Conservation (phyloP, 2,797 vertebrate species). For the Ptychadena robeensis region DNA sequence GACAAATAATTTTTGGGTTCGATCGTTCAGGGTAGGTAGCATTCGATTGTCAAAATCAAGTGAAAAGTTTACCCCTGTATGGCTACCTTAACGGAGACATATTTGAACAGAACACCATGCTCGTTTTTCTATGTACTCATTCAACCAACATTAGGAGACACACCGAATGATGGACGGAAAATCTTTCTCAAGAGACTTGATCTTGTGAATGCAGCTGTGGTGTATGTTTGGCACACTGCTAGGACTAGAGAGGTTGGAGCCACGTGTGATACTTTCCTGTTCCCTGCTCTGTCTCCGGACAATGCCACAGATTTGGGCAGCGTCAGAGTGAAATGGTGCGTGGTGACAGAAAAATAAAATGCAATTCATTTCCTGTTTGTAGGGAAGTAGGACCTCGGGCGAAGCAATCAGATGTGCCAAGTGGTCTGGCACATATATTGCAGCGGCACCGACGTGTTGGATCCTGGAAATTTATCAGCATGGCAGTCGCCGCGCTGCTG, state of each 20-base stretch:
- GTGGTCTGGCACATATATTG: constrained; percentile 54
- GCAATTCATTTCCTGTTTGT: constrained; percentile 44
- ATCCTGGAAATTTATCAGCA: constrained; percentile 48
- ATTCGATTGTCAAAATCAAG: too few relatives aligned
- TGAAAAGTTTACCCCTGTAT: too few relatives aligned
- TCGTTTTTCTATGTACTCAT: too few relatives aligned
- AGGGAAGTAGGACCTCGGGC: constrained; percentile 36
- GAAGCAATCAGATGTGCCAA: constrained; percentile 36
- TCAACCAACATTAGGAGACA: not conserved
- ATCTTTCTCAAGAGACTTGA: not conserved
- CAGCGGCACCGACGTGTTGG: constrained; percentile 19
- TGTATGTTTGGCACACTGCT: not conserved
- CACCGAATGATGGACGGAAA: not conserved
- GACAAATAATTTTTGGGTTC: too few relatives aligned
- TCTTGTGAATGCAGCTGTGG: not conserved
- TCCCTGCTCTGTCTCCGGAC: constrained; percentile 40
- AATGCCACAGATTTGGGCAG: constrained; percentile 41
- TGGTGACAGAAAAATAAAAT: constrained; percentile 55
- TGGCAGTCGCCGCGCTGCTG: constrained; percentile 14
- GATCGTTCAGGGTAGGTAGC: too few relatives aligned
- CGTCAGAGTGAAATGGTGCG: constrained; percentile 40
- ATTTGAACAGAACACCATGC: not conserved
- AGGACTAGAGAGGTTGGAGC: not conserved
- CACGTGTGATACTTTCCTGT: constrained; percentile 3
- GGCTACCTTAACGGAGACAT: not conserved